Percentiles rank a stretch among this genome's conserved stretches.
Evolutionary conservation across 2,113 vertebrate genomes (phyloP).

Genomic region (Zeus faber): DNA sequence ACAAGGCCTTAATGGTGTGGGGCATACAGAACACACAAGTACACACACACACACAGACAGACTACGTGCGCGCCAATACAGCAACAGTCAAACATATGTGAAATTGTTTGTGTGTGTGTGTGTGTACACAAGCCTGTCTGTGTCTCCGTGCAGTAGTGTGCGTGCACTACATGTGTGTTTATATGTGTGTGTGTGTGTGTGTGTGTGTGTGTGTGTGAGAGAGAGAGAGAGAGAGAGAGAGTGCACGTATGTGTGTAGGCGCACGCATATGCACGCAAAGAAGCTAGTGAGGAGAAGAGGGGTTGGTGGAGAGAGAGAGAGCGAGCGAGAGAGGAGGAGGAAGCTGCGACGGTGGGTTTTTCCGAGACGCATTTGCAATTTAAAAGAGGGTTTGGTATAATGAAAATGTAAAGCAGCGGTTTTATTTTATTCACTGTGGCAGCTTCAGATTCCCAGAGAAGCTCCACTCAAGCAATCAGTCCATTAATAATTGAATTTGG

Average conservation of each 20-base stretch:
- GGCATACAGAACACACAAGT: too few species aligned
- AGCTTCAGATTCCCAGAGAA: conserved; percentile 96
- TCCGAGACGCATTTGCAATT: conserved; percentile 90
- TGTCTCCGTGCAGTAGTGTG: too few species aligned
- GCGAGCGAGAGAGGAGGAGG: conserved; percentile 22
- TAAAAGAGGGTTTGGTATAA: conserved; percentile 95
- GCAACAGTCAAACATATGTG: too few species aligned
- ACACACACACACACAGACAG: too few species aligned
- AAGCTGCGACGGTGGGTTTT: conserved; percentile 46
- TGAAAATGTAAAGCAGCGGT: conserved; percentile 98
- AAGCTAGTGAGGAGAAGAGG: conserved; percentile 18
- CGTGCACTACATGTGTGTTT: background rate
- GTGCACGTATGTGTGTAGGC: too few species aligned
- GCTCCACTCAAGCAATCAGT: conserved; percentile 88
- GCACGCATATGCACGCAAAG: too few species aligned
- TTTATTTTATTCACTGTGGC: conserved; percentile 97
- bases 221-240: conserved; percentile 56
- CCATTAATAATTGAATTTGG: conserved; percentile 99
- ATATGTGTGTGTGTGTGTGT: conserved; percentile 5
- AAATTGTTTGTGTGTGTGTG: background rate
- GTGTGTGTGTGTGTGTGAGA: conserved; percentile 16
- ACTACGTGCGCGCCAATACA: too few species aligned
- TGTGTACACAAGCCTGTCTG: too few species aligned
- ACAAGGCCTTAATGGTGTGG: background rate
- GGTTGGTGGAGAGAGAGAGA: conserved; percentile 24